These are phyloP conservation scores for Pseudomugil tenellus DNA, from an alignment of 2,797 vertebrate genomes.

Conservation along the genomic window DNA sequence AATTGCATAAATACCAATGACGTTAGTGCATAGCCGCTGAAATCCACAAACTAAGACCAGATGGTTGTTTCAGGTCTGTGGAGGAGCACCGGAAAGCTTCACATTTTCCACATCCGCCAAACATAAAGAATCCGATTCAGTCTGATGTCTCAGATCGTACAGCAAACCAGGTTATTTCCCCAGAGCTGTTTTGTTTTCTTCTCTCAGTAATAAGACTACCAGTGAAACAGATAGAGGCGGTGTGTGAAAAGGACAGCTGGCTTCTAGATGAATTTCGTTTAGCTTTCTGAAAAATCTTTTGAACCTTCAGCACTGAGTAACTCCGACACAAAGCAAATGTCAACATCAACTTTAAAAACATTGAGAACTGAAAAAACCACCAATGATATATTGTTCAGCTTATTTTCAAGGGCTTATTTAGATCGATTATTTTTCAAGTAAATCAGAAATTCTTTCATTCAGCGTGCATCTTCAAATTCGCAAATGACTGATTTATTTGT, in stretches of 20 bases:
- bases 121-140: slow-evolving; percentile 12
- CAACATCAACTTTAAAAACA: slow-evolving; percentile 29
- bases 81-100: slow-evolving; percentile 46
- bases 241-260: neutral
- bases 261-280: slow-evolving; percentile 13
- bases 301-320: slow-evolving; percentile 63
- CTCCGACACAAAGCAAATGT: slow-evolving; percentile 39
- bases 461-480: slow-evolving; percentile 31
- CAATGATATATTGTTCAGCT: slow-evolving; percentile 61
- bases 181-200: slow-evolving; percentile 10
- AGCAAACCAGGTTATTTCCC: slow-evolving; percentile 1
- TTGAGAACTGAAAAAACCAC: slow-evolving; percentile 29
- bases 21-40: slow-evolving; percentile 79
- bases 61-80: slow-evolving; percentile 37
- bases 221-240: neutral
- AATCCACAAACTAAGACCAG: slow-evolving; percentile 55
- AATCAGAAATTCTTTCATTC: slow-evolving; percentile 54
- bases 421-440: slow-evolving; percentile 61
- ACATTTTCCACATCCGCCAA: slow-evolving; percentile 13
- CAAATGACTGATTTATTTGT: neutral
- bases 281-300: slow-evolving; percentile 39
- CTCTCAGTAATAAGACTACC: neutral
- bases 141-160: slow-evolving; percentile 5
- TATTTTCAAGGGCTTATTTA: slow-evolving; percentile 69
- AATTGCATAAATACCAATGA: slow-evolving; percentile 78